Evolutionary conservation across 2,888 invertebrate genomes (phyloP).

Genomic region (Sphecodes monilicornis): DNA sequence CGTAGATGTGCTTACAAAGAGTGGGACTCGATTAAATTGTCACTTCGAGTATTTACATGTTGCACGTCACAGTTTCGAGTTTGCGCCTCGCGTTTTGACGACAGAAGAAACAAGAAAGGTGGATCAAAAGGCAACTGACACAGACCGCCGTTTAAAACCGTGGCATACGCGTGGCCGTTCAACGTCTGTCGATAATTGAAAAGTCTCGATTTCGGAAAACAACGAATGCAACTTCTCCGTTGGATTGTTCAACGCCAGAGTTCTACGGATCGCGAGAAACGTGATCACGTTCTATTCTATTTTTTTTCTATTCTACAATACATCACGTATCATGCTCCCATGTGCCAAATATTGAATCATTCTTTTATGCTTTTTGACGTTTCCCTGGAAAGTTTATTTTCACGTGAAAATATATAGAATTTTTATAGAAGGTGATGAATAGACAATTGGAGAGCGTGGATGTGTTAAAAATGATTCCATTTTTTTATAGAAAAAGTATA

Average conservation of each 20-base stretch:
- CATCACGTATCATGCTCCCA: not conserved
- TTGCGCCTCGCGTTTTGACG: not conserved
- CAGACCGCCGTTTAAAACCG: not conserved
- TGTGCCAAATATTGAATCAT: not conserved
- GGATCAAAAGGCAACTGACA: not conserved
- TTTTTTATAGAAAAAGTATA: too few relatives aligned
- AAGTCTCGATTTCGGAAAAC: not conserved
- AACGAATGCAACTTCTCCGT: not conserved
- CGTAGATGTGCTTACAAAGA: not conserved
- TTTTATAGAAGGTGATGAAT: not conserved
- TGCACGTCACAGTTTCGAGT: not conserved
- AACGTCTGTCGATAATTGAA: not conserved
- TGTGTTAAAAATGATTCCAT: too few relatives aligned
- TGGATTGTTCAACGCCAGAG: not conserved
- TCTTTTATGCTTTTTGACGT: not conserved
- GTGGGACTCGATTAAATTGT: not conserved
- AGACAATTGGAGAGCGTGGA: not conserved
- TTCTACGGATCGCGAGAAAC: not conserved
- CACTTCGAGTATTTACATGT: not conserved
- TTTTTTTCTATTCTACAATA: not conserved
- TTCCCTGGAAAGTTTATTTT: not conserved
- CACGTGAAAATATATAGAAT: not conserved
- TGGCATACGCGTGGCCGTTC: not conserved
- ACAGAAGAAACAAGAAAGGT: not conserved
- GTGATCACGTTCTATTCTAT: not conserved